phyloP scores from a whole-genome alignment of 2,113 vertebrate genomes.

The Phylloscopus trochiloides region DNA sequence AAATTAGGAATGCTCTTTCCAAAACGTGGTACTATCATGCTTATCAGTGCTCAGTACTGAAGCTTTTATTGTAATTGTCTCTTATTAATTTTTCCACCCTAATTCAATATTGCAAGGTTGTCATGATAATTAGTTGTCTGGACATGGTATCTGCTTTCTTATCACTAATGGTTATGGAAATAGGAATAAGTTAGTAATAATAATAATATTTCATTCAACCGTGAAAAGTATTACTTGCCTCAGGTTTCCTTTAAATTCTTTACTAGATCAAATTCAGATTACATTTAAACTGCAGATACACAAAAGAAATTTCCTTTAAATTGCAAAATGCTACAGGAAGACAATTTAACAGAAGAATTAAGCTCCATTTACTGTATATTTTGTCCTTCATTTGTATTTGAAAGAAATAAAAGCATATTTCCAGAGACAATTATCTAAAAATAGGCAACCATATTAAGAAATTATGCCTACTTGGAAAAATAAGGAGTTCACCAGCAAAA shows the following conservation, averaged over 20 bases:
- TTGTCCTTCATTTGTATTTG: background rate
- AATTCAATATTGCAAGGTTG: constrained; percentile 33
- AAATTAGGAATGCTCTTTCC: background rate
- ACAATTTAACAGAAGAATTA: background rate
- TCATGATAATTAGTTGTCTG: constrained; percentile 20
- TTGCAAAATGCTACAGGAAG: background rate
- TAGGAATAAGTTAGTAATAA: background rate
- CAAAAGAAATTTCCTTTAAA: constrained; percentile 5
- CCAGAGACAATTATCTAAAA: background rate
- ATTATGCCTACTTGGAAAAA: background rate
- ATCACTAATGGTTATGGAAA: constrained; percentile 1
- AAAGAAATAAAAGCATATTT: background rate
- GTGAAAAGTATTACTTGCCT: constrained; percentile 13
- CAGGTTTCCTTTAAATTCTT: constrained; percentile 16
- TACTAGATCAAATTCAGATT: constrained; percentile 39
- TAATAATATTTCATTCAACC: background rate
- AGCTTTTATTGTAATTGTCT: background rate
- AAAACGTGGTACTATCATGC: background rate
- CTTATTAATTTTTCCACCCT: constrained; percentile 13
- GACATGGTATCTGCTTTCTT: background rate
- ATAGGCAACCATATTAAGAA: background rate
- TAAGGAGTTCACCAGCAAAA: background rate
- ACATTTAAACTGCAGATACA: constrained; percentile 23
- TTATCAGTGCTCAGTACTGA: background rate
- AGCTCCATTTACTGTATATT: background rate